Conservation (phyloP, 2,797 vertebrate species). For the Oreonectes daqikongensis region DNA sequence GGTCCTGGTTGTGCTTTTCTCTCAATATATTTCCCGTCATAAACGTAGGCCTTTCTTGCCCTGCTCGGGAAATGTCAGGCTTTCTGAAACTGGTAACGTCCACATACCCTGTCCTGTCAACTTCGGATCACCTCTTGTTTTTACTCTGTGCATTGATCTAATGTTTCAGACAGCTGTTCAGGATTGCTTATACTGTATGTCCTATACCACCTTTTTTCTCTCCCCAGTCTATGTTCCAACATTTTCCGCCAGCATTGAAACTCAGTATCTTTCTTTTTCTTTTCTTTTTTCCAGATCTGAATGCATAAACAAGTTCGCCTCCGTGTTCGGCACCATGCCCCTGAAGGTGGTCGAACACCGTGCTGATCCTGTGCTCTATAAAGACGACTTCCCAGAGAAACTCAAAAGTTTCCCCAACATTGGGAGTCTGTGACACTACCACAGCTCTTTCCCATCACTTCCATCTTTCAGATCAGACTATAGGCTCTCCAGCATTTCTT, state of each 20-base stretch:
- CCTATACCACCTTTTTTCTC: too few species aligned
- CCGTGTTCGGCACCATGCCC: constrained; percentile 96
- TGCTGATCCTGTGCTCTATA: constrained; percentile 95
- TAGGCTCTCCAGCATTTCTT: constrained; percentile 7
- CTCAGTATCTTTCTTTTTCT: constrained; percentile 2
- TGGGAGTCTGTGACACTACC: constrained; percentile 85
- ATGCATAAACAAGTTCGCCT: constrained; percentile 99
- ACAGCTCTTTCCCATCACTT: constrained; percentile 37
- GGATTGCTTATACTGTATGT: neutral
- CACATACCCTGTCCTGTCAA: too few species aligned
- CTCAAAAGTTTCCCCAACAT: constrained; percentile 99
- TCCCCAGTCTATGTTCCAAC: neutral
- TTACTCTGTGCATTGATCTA: neutral
- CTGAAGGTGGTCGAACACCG: constrained; percentile 98
- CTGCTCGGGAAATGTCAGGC: constrained; percentile 32
- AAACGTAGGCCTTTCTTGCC: constrained; percentile 42
- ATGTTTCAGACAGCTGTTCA: neutral
- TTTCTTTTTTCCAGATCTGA: constrained; percentile 81
- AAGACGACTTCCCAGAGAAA: constrained; percentile 98
- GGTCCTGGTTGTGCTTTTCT: constrained; percentile 44
- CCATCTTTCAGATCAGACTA: constrained; percentile 23
- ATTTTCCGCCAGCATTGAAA: neutral
- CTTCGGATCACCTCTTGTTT: constrained; percentile 3
- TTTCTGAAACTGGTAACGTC: constrained; percentile 26
- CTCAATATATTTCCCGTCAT: constrained; percentile 48